phyloP scores from a whole-genome alignment of 2,888 invertebrate species.

The Melanargia galathea region DNA sequence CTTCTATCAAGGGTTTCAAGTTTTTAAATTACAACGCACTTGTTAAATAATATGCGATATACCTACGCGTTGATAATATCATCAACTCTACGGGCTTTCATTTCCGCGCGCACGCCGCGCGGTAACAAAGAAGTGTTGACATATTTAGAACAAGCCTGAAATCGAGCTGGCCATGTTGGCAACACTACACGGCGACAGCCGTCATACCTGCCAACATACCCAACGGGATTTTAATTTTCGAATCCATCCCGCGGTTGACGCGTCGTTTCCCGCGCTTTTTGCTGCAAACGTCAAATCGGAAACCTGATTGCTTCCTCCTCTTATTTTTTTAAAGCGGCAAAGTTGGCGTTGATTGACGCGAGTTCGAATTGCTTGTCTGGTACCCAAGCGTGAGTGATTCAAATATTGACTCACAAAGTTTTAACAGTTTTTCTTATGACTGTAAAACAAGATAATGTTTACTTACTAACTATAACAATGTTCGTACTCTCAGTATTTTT shows the following conservation, averaged over 20 bases:
- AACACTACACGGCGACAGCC: constrained; percentile 65
- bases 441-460: constrained; percentile 1
- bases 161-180: constrained; percentile 59
- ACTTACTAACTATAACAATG: neutral
- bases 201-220: constrained; percentile 67
- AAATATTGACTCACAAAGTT: constrained; percentile 55
- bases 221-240: constrained; percentile 80
- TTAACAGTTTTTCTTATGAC: constrained; percentile 46
- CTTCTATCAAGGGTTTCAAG: too few species aligned
- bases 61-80: constrained; percentile 66
- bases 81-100: constrained; percentile 77
- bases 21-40: constrained; percentile 12
- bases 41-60: constrained; percentile 69
- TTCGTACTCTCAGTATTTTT: too few species aligned
- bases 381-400: constrained; percentile 67
- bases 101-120: constrained; percentile 76
- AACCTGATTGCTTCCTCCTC: constrained; percentile 66
- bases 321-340: constrained; percentile 66
- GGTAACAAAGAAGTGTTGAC: constrained; percentile 81
- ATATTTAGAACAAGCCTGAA: constrained; percentile 83
- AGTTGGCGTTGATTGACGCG: constrained; percentile 64
- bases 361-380: constrained; percentile 53
- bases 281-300: constrained; percentile 65
- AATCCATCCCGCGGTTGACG: constrained; percentile 70
- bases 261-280: constrained; percentile 62